phyloP scores from a whole-genome alignment of 2,113 vertebrate species.

The Melospiza melodia region DNA sequence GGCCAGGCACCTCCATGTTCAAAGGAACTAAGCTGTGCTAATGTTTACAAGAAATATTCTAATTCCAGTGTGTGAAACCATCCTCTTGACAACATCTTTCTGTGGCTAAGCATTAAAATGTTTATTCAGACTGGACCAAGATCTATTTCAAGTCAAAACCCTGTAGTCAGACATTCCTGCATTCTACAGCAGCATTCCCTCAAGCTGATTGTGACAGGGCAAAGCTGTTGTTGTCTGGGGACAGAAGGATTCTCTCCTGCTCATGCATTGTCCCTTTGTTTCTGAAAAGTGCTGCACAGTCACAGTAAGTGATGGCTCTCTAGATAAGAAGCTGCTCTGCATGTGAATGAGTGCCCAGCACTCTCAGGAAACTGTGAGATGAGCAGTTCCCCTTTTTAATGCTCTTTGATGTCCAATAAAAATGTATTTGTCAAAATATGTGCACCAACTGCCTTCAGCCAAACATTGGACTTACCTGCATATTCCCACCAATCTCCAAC shows the following conservation, averaged over 20 bases:
- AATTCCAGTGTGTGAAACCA: neutral
- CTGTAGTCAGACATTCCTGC: neutral
- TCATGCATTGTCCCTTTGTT: neutral
- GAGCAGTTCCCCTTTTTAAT: neutral
- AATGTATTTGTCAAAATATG: neutral
- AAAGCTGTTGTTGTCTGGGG: neutral
- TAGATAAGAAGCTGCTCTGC: neutral
- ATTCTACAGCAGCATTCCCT: neutral
- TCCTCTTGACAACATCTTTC: neutral
- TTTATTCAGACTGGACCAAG: neutral
- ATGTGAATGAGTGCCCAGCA: neutral
- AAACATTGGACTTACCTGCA: neutral
- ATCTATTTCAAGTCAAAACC: conserved; percentile 1
- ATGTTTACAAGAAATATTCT: conserved; percentile 5
- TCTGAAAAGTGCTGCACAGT: neutral
- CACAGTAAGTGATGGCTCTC: neutral
- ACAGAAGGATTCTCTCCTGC: neutral
- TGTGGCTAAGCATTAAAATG: neutral
- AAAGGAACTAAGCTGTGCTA: neutral
- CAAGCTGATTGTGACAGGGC: neutral
- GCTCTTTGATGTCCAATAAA: neutral
- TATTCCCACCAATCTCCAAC: neutral
- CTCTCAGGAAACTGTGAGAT: neutral
- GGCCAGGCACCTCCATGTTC: neutral
- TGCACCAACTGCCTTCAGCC: neutral